Evolutionary conservation across 2,888 invertebrate genomes (phyloP), one percentile per base, ranked within the genome.

Genomic region (Drosophila atripex): DNA sequence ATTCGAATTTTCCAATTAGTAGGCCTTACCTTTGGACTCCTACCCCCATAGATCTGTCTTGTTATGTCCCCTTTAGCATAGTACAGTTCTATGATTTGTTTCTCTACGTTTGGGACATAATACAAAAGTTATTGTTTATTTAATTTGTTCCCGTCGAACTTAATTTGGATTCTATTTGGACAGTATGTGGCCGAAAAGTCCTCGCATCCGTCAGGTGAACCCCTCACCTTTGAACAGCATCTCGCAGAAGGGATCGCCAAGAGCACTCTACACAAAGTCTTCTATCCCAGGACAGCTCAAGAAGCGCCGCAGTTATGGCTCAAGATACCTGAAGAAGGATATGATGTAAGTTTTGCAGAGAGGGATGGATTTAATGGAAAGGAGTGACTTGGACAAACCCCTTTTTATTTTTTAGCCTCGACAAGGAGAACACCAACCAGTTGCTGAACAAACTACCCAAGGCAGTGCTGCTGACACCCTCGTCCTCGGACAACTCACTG

Each of bases 401-500:
- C 9, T 18, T 8, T 8, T 23, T 16, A 12, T 11, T 6, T 18
- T 5, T 5, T 3, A 84, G 88, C 49, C 18, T 41, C 2, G 60
- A 61, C n/a, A 71, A 73, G 47, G 54, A 71, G 8, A 68, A 59
- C 23, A 46, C 18, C 0, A 7, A 63, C 6, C 54, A 64, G 25
- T 16, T 64, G 7, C 9, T 73, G 1, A 65, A 53, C 38, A 70
- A 73, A 28, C 64, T 77, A 32, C 75, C 82, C 3, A 66, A 77
- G 14, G 39, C 75, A 0, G 39, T 75, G 2, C 14, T 74, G 7
- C 66, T 87, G 6, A 83, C 88, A 1, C 88, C 86, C 2, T 89
- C 89, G 5, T 80, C 89, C 0, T 87, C 89, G 23, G 72, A 76
- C 11, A 68, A 71, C 9, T 86, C 88, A 3, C 14, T 89, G 0